These are phyloP conservation scores for Oophaga sylvatica DNA, from an alignment of 2,797 vertebrate species.

Conservation along the genomic window DNA sequence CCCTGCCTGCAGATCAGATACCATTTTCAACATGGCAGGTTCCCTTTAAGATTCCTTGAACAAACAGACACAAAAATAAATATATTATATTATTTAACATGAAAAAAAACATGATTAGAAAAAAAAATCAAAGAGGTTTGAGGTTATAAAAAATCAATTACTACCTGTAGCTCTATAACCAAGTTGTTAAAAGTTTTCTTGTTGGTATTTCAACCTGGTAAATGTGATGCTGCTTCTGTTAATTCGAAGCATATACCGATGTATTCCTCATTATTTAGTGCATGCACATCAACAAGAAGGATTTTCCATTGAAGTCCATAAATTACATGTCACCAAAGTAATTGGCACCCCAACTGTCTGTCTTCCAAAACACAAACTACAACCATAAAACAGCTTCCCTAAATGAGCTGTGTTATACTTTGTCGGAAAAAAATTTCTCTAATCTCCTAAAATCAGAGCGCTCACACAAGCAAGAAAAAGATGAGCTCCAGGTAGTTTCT, in stretches of 20 bases:
- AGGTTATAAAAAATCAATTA: not conserved
- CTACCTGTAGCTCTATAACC: not conserved
- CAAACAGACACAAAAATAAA: not conserved
- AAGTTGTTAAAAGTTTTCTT: constrained; percentile 7
- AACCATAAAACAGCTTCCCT: constrained; percentile 7
- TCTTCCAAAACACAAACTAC: constrained; percentile 10
- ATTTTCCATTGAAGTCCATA: constrained; percentile 8
- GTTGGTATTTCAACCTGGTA: not conserved
- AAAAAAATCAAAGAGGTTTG: not conserved
- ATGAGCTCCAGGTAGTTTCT: constrained; percentile 75
- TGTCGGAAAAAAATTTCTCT: constrained; percentile 14
- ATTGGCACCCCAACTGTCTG: constrained; percentile 10
- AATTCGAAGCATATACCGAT: not conserved
- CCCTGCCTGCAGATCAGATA: too few relatives aligned
- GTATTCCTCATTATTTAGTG: constrained; percentile 14
- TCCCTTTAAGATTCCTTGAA: not conserved
- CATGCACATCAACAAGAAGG: not conserved
- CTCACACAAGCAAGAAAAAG: constrained; percentile 29
- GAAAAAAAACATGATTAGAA: not conserved
- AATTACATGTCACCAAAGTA: constrained; percentile 29
- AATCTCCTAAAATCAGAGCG: constrained; percentile 33
- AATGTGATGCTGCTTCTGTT: not conserved
- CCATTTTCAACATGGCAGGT: too few relatives aligned
- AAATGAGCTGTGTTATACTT: constrained; percentile 27
- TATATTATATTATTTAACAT: not conserved